These are phyloP conservation scores for Flexamia atlantica DNA, from an alignment of 2,888 invertebrate species.

Conservation along the genomic window DNA sequence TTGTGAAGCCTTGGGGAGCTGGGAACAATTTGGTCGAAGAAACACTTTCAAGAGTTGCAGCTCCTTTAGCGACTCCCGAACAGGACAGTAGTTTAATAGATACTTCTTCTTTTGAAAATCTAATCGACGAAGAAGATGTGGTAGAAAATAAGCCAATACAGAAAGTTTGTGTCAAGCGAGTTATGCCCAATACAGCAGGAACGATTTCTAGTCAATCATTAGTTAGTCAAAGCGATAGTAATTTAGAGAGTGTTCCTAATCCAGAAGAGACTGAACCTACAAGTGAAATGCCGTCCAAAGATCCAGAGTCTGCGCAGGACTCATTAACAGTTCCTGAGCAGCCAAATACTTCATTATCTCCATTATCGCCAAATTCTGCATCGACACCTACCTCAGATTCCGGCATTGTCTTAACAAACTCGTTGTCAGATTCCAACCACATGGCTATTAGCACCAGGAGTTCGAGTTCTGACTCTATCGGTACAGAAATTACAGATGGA, in stretches of 20 bases:
- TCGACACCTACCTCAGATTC: constrained; percentile 62
- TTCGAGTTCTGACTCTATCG: constrained; percentile 68
- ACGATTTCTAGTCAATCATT: constrained; percentile 58
- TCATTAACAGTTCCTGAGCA: constrained; percentile 56
- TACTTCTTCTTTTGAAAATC: constrained; percentile 62
- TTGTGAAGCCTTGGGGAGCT: constrained; percentile 57
- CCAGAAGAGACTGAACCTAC: constrained; percentile 43
- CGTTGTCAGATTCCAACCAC: constrained; percentile 51
- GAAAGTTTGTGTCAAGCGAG: constrained; percentile 21
- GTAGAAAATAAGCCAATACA: constrained; percentile 58
- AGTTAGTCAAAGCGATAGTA: constrained; percentile 55
- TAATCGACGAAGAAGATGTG: constrained; percentile 57
- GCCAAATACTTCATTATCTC: background rate
- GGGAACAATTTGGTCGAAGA: constrained; percentile 46
- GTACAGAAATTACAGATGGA: constrained; percentile 40
- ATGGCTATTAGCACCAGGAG: constrained; percentile 60
- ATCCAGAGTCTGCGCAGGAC: constrained; percentile 17
- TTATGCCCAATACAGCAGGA: constrained; percentile 26
- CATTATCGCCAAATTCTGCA: constrained; percentile 45
- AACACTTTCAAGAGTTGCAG: constrained; percentile 69
- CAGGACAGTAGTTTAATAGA: constrained; percentile 69
- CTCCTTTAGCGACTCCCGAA: constrained; percentile 81
- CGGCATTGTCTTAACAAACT: constrained; percentile 61
- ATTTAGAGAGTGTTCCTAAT: constrained; percentile 58
- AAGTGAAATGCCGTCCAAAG: constrained; percentile 62